phyloP scores from a whole-genome alignment of 2,888 invertebrate species.

The Harpalus rubripes region DNA sequence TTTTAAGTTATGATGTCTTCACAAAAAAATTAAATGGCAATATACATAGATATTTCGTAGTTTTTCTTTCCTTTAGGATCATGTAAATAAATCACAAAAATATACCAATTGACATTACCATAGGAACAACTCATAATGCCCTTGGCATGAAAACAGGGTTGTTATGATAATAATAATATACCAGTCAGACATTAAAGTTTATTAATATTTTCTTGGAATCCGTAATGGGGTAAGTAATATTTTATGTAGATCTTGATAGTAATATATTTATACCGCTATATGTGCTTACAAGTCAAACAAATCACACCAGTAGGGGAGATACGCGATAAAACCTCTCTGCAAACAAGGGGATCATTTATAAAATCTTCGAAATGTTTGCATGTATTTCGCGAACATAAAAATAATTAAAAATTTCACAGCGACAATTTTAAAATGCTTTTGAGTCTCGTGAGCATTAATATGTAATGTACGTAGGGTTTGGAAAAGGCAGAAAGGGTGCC shows the following conservation, averaged over 20 bases:
- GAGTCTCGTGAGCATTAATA: constrained; percentile 4
- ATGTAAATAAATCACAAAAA: too few relatives aligned
- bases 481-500: constrained; percentile 17
- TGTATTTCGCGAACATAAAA: constrained; percentile 14
- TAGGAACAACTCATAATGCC: too few relatives aligned
- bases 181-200: too few relatives aligned
- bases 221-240: too few relatives aligned
- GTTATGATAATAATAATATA: too few relatives aligned
- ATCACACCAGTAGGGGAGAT: constrained; percentile 27
- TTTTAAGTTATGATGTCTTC: too few relatives aligned
- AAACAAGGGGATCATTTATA: neutral
- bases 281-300: constrained; percentile 38
- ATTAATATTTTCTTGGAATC: too few relatives aligned
- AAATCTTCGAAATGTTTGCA: neutral
- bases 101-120: too few relatives aligned
- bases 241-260: constrained; percentile 25
- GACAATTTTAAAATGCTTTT: neutral
- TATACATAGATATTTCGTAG: too few relatives aligned
- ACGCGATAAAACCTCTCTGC: constrained; percentile 16
- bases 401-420: constrained; percentile 32
- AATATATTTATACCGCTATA: constrained; percentile 39
- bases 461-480: constrained; percentile 15
- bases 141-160: too few relatives aligned
- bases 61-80: too few relatives aligned
- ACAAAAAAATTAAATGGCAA: too few relatives aligned